These are phyloP conservation scores for Eurystomus gularis DNA, from an alignment of 2,113 vertebrate species.

Conservation along the genomic window DNA sequence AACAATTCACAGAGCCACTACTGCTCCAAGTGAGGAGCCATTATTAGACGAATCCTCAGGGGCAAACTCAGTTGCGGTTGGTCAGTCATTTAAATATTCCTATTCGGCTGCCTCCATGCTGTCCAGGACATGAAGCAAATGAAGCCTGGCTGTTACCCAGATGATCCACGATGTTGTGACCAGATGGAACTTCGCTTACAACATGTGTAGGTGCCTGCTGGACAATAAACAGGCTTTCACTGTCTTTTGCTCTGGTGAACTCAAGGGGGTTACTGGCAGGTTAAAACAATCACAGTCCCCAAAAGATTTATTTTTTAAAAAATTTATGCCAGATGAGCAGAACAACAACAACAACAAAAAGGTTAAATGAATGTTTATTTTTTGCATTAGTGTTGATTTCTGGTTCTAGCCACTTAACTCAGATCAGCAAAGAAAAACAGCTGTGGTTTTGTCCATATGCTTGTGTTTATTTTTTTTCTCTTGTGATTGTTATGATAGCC, in stretches of 20 bases:
- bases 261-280: conserved; percentile 39
- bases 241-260: conserved; percentile 49
- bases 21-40: conserved; percentile 2
- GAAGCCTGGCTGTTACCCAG: conserved; percentile 69
- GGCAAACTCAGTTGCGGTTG: conserved; percentile 46
- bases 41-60: conserved; percentile 35
- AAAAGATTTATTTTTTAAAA: neutral
- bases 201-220: conserved; percentile 66
- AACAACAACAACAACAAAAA: neutral
- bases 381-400: neutral
- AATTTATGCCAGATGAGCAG: conserved; percentile 13
- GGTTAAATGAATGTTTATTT: conserved; percentile 7
- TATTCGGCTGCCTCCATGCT: conserved; percentile 23
- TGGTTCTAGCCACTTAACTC: neutral
- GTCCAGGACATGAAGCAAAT: conserved; percentile 67
- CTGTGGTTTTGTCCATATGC: neutral
- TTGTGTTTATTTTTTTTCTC: neutral
- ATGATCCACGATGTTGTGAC: conserved; percentile 66
- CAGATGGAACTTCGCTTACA: conserved; percentile 66
- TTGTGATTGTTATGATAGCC: neutral
- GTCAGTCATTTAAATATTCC: conserved; percentile 50
- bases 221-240: conserved; percentile 42
- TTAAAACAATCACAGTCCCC: conserved; percentile 32
- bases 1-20: neutral
- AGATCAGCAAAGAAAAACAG: neutral